A percentile compares a stretch with the other conserved stretches of the same genome.
phyloP scores from a whole-genome alignment of 1,140 invertebrate genomes.

The Drosophila funebris region DNA sequence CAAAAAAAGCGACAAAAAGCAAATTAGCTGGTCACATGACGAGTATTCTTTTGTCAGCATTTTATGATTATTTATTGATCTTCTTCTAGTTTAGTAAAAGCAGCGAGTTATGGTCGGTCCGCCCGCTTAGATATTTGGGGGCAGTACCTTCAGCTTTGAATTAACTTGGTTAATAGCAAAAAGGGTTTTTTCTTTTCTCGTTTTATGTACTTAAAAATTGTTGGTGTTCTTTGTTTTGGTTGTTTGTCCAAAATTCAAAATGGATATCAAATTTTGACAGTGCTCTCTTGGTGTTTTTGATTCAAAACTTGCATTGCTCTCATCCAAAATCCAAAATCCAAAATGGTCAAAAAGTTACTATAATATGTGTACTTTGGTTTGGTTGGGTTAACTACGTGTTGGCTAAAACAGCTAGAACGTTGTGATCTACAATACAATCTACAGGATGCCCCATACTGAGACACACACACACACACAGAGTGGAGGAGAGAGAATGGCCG shows the following conservation, averaged over 20 bases:
- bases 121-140: background rate
- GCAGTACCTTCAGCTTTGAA: constrained; percentile 19
- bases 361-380: constrained; percentile 4
- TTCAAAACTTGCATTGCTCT: constrained; percentile 59
- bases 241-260: constrained; percentile 31
- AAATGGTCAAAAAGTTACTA: constrained; percentile 24
- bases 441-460: constrained; percentile 24
- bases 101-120: constrained; percentile 44
- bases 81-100: constrained; percentile 48
- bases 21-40: constrained; percentile 45
- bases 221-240: background rate
- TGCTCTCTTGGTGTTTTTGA: constrained; percentile 29
- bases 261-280: constrained; percentile 49
- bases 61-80: background rate
- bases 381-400: constrained; percentile 13
- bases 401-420: background rate
- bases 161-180: constrained; percentile 22
- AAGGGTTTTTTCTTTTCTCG: constrained; percentile 2
- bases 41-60: background rate
- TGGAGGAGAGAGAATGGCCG: constrained; percentile 1
- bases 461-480: constrained; percentile 29
- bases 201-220: constrained; percentile 24
- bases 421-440: constrained; percentile 4
- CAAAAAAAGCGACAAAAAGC: constrained; percentile 69
- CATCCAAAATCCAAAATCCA: constrained; percentile 36